Evolutionary conservation across 2,888 invertebrate species (phyloP), one percentile per base, ranked within the genome.

Genomic region (Caenorhabditis doughertyi): DNA sequence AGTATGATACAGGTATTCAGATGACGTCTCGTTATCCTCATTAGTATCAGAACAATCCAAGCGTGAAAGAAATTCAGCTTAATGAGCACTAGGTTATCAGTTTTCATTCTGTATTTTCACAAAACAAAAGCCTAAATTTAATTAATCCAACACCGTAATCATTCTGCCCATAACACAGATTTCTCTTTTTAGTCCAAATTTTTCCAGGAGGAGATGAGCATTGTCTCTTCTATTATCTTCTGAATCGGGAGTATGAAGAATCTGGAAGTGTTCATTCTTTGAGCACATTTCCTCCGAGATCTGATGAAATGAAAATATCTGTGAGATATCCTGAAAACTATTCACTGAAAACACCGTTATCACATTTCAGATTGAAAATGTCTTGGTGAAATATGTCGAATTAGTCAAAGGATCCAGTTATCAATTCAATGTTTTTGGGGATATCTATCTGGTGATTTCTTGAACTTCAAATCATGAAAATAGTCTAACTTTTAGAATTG

Each of bases 371-470:
- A 79, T 87, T 8, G 83, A 81, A 29, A 77, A 84, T 11, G 82
- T 87, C 13, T 51, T 60, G 2, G 79, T 87, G 3, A 74, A 70
- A 5, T 79, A 83, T 42, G 84, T 88, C 9, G 85, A 87, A 62
- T 51, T 84, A 0, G 71, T 70, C n/a, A 79, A 84, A 68, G 86
- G 88, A 25, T 84, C 87, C 21, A 85, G 81, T 8, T 85, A 87
- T 73, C 89, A 90, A 49, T 90, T 90, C 84, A 86, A 86, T 56
- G 81, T 90, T 27, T 86, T 84, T 71, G 90, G 90, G 1, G 88
- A 89, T 49, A 80, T 90, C 44, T 86, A 80, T 32, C 35, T 90
- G 79, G 88, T 88, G 67, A 70, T 64, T 23, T 11, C 16, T 5
- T 16, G 0, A 9, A 1, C 25, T 11, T 35, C 16, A 25, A 0